Base-by-base conservation (phyloP, 2,113 vertebrate species). In the Eidolon helvum region DNA sequence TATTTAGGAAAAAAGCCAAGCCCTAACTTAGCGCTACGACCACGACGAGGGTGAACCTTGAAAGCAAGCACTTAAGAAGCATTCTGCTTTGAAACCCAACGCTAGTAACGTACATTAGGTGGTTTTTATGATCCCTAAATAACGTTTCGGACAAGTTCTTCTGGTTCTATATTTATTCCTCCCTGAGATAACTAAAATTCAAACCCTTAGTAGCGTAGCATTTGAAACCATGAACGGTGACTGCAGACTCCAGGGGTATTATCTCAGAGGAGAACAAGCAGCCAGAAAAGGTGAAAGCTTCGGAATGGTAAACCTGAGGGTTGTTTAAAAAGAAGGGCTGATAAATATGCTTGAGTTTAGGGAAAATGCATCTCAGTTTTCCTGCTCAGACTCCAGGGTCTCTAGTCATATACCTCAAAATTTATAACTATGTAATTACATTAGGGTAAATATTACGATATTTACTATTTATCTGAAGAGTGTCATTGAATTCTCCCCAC, bases 111-210 rank as follows among this genome's bases (percentile, higher is more conserved):
- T 85, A 7, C 43, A 78, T 94, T 80, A 87, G 80, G 45, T 94
- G 68, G 35, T 85, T 97, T 96, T 88, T 68, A 85, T 94, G 33
- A 84, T 45, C 22, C 10, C 79, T 79, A 85, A 87, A 75, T 82
- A 87, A 80, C 45, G 26, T 59, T 93, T 48, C 79, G 96, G 75
- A 71, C 68, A 61, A 9, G 53, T 90, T 83, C 45, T 95, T 84
- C 84, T 87, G 65, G 16, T 69, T 93, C 75, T 96, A 43, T 82
- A 82, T 93, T 96, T 94, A 84, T 80, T 66, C 59, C 33, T 87
- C 21, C 8, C 22, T 0, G 5, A 45, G 63, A 95, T 19, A 33
- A 33, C 38, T 87, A 63, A 91, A 94, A 22, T 72, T 83, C 55
- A 75, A 72, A 90, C 80, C 86, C 53, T 80, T 30, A 18, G 48